Evolutionary conservation across 2,113 vertebrate genomes (phyloP).

Genomic region (Myotis brandtii): DNA sequence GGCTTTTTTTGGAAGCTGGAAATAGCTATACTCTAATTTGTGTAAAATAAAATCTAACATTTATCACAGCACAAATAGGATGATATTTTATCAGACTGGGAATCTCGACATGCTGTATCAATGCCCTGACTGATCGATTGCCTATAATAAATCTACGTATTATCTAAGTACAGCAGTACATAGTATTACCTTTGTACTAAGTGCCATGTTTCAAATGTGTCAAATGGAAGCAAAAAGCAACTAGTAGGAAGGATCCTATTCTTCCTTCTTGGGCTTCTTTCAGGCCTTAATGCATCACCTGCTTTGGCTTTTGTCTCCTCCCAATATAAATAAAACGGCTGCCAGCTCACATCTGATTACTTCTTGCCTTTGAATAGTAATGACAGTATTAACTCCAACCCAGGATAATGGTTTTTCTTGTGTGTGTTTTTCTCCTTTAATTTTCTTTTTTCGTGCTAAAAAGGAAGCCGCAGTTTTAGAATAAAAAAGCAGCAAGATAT

Average conservation of each 20-base stretch:
- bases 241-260: neutral
- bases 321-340: conserved; percentile 59
- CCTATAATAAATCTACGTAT: neutral
- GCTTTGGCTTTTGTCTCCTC: conserved; percentile 58
- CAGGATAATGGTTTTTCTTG: conserved; percentile 61
- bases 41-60: conserved; percentile 16
- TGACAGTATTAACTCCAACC: conserved; percentile 61
- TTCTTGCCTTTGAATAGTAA: conserved; percentile 63
- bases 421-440: conserved; percentile 27
- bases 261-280: neutral
- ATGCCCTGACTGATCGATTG: neutral
- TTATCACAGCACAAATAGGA: neutral
- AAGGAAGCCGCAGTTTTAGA: conserved; percentile 49
- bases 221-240: conserved; percentile 19
- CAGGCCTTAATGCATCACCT: neutral
- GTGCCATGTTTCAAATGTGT: neutral
- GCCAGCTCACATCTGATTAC: conserved; percentile 65
- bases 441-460: conserved; percentile 70
- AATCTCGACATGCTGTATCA: neutral
- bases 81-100: neutral
- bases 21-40: neutral
- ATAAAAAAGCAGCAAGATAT: conserved; percentile 58
- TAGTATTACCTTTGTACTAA: neutral
- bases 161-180: neutral
- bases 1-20: neutral